A percentile compares a stretch with the other conserved stretches of the same genome.
phyloP scores from a whole-genome alignment of 2,113 vertebrate genomes.

The Ptilonorhynchus violaceus region DNA sequence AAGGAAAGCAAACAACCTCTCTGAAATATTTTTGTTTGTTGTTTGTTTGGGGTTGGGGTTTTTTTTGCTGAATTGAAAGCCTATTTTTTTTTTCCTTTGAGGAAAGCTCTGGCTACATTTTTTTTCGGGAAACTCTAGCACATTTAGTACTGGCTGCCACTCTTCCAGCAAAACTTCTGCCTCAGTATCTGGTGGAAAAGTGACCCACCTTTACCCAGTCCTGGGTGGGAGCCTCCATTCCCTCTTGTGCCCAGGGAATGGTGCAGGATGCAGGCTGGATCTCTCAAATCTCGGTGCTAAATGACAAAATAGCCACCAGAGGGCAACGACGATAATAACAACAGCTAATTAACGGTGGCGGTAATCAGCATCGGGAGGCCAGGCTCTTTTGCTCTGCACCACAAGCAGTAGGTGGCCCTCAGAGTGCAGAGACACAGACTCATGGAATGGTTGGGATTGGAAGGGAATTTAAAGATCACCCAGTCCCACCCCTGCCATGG shows the following conservation, averaged over 20 bases:
- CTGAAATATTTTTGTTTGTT: not conserved
- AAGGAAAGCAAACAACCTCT: not conserved
- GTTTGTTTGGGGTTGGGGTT: not conserved
- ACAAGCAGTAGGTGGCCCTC: accelerated
- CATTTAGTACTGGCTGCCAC: not conserved
- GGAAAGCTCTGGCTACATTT: not conserved
- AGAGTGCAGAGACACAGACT: not conserved
- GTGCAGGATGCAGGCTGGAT: not conserved
- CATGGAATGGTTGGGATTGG: not conserved
- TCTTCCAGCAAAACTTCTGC: not conserved
- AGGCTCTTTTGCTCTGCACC: not conserved
- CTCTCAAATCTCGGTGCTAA: not conserved
- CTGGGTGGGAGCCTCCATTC: not conserved
- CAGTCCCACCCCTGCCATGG: not conserved
- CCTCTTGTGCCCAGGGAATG: not conserved
- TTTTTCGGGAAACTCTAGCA: not conserved
- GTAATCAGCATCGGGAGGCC: not conserved
- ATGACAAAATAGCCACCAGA: not conserved
- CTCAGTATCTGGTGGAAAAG: not conserved
- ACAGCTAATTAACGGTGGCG: not conserved
- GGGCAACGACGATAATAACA: not conserved
- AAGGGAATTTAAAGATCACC: not conserved
- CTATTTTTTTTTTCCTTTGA: not conserved
- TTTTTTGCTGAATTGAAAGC: not conserved
- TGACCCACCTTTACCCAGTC: not conserved